Evolutionary conservation across 2,113 vertebrate species (phyloP).

Genomic region (Bombycilla garrulus): DNA sequence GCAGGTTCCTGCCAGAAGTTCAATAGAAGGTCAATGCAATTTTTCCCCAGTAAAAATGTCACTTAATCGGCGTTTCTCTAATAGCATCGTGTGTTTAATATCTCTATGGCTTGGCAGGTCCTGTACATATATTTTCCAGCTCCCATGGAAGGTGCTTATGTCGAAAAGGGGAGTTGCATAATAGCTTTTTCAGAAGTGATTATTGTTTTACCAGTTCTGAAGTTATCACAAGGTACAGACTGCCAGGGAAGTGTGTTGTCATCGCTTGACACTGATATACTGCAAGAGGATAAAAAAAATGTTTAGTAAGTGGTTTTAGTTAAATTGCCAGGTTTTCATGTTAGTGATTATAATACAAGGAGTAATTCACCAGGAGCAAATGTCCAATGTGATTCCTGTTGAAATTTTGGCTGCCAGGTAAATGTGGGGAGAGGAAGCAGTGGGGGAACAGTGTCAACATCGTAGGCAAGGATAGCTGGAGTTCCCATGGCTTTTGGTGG

Average conservation of each 20-base stretch:
- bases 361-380: background rate
- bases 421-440: background rate
- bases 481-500: background rate
- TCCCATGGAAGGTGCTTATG: background rate
- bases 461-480: background rate
- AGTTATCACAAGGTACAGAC: background rate
- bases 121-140: background rate
- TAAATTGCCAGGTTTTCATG: background rate
- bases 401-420: background rate
- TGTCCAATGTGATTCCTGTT: accelerated
- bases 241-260: background rate
- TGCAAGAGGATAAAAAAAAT: background rate
- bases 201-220: background rate
- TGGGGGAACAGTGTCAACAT: background rate
- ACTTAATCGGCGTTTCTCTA: background rate
- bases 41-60: background rate
- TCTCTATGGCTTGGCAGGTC: background rate
- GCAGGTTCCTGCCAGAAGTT: background rate
- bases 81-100: background rate
- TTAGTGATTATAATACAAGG: background rate
- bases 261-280: background rate
- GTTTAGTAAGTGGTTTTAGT: background rate
- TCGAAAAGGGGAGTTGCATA: background rate
- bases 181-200: background rate
- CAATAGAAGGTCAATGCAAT: background rate